Evolutionary conservation across 2,888 invertebrate species (phyloP).

Genomic region (Ethmia dodecea): DNA sequence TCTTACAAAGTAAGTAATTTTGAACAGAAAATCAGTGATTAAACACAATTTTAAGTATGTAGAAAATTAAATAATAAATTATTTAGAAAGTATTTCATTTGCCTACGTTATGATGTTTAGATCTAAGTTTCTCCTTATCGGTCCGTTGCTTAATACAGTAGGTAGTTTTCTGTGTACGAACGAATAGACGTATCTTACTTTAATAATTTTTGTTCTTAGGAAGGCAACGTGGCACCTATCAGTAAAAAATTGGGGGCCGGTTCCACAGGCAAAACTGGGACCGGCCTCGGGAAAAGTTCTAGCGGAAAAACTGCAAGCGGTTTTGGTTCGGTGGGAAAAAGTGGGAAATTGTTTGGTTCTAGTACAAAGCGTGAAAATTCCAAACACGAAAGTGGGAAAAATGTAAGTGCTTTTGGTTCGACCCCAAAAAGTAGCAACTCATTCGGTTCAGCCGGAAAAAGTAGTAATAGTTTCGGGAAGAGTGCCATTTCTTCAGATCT

Average conservation of each 20-base stretch:
- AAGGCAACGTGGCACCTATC: conserved; percentile 41
- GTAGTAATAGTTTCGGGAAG: neutral
- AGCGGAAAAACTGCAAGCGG: conserved; percentile 15
- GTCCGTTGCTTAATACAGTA: too few species aligned
- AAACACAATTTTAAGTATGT: too few species aligned
- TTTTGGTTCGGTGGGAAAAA: conserved; percentile 6
- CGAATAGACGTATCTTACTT: too few species aligned
- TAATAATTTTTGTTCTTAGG: too few species aligned
- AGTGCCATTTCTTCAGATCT: neutral
- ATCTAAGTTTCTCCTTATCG: too few species aligned
- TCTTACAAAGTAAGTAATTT: too few species aligned
- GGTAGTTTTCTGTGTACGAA: too few species aligned
- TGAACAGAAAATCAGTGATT: too few species aligned
- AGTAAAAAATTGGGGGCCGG: conserved; percentile 40
- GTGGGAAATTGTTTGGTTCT: neutral
- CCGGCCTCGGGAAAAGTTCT: conserved; percentile 27
- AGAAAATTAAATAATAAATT: too few species aligned
- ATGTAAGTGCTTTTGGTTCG: conserved; percentile 1
- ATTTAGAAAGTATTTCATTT: too few species aligned
- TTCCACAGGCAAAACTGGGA: conserved; percentile 42
- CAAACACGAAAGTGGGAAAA: neutral
- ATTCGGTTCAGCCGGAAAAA: conserved; percentile 7
- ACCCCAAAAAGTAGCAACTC: conserved; percentile 14
- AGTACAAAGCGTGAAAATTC: conserved; percentile 15
- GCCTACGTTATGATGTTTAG: too few species aligned